Base-by-base conservation (phyloP, 2,888 invertebrate species). In the Chaitophorus viminalis region DNA sequence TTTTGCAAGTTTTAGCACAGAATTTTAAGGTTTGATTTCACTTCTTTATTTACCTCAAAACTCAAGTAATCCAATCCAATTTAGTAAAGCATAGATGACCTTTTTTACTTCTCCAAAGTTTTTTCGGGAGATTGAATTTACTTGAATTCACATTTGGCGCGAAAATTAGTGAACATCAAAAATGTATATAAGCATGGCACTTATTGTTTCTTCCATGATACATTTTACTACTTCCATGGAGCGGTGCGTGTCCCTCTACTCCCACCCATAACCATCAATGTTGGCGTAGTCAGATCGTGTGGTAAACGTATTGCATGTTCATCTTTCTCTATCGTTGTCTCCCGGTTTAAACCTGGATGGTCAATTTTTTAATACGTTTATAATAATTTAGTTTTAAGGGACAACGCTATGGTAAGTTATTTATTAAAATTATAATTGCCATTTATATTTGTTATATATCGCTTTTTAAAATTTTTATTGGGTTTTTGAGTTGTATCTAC, bases 371-470 rank as follows among this genome's bases (percentile, higher is more conserved):
- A 31, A 3, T 81, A 39, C 39, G 21, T 74, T 65, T 65, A 6
- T 75, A 74, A 68, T 25, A 39, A 72, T 78, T 74, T 87, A 87
- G 87, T 79, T 81, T 78, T 81, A 11, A 87, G 87, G 87, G 65
- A 87, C 81, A 79, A 68, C 72, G 79, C 60, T n/a, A 87, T 87
- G 87, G 87, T 81, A 87, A 87, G 87, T 87, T 11, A 0, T 60
- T 65, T 31, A 31, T 65, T 46, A 9, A 25, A 17, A 31, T 0
- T 9, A 21, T 54, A 33, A 33, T 72, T 6, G 5, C 31, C 21
- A 25, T 36, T 36, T n/a, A n/a, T n/a, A n/a, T 65, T 72, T 25
- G 8, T 33, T 74, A 52, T 54, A 18, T 60, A 11, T 54, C 5
- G 3, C 1, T 18, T 9, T 74, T 60, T 21, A 0, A 52, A 60